These are phyloP conservation scores for Thripadectes ignobilis DNA, from an alignment of 2,797 vertebrate species.

Conservation along the genomic window DNA sequence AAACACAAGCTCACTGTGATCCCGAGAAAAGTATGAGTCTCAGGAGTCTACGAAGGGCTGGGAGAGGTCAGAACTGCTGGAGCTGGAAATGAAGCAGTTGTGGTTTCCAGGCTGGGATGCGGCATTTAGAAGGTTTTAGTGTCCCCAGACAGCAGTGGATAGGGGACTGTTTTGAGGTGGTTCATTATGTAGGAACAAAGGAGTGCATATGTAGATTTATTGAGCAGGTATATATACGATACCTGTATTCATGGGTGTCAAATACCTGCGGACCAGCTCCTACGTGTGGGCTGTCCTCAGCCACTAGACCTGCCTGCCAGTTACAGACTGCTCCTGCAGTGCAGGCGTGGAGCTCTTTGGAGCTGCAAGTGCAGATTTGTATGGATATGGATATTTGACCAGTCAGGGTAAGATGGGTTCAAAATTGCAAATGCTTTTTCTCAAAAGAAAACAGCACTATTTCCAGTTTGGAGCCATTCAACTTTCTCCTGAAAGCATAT, in stretches of 20 bases:
- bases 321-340: not conserved
- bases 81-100: not conserved
- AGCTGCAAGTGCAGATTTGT: not conserved
- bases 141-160: not conserved
- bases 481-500: not conserved
- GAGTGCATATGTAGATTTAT: not conserved
- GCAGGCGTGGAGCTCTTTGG: not conserved
- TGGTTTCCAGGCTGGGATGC: not conserved
- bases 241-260: not conserved
- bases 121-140: not conserved
- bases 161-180: not conserved
- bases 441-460: not conserved
- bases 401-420: not conserved
- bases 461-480: not conserved
- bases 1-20: constrained; percentile 19
- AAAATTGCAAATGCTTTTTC: not conserved
- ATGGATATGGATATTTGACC: not conserved
- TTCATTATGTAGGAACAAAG: not conserved
- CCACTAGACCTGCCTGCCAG: not conserved
- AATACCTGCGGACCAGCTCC: not conserved
- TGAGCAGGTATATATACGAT: no score
- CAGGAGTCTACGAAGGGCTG: not conserved
- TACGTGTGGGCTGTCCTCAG: not conserved
- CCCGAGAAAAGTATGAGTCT: constrained; percentile 15
- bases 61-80: constrained; percentile 43